Conservation (phyloP, 2,797 vertebrate genomes). For the Onychomys arenicola region DNA sequence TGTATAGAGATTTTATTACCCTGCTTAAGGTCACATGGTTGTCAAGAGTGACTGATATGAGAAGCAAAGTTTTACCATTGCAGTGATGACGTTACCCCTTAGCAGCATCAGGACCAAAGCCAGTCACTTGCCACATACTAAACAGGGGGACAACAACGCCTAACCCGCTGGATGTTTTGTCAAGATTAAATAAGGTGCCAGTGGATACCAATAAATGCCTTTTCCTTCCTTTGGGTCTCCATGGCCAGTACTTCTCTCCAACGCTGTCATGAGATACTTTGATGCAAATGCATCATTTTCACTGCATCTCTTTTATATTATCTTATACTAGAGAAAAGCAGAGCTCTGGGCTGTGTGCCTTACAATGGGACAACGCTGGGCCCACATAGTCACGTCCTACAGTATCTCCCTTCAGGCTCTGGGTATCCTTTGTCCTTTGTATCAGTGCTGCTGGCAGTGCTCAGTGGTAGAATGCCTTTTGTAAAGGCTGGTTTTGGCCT, state of each 20-base stretch:
- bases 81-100: neutral
- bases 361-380: neutral
- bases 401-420: neutral
- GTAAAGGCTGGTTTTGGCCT: neutral
- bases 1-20: neutral
- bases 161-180: neutral
- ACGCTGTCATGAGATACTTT: neutral
- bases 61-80: neutral
- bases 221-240: neutral
- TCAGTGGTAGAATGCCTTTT: neutral
- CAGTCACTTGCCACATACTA: neutral
- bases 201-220: neutral
- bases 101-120: neutral
- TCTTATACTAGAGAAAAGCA: neutral
- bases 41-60: neutral
- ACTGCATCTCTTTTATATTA: neutral
- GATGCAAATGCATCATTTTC: neutral
- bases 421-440: neutral
- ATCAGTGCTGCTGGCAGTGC: neutral
- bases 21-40: neutral
- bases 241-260: neutral
- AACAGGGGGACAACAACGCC: neutral
- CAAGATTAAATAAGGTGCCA: neutral
- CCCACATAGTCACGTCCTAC: neutral
- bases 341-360: constrained; percentile 13